Conservation (phyloP, 2,888 invertebrate genomes). For the Gastracanthus pulcherrimus region DNA sequence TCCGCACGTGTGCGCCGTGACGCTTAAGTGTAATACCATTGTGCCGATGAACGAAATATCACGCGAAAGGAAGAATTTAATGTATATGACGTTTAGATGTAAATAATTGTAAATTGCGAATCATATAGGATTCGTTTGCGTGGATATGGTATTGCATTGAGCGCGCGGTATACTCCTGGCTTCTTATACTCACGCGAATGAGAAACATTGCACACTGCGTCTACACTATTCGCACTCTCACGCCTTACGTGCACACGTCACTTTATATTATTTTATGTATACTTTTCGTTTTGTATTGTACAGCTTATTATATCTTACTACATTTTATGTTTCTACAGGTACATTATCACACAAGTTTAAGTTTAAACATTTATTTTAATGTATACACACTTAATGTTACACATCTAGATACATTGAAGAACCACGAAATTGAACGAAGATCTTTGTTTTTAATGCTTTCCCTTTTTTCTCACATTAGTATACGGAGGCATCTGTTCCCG, state of each 20-base stretch:
- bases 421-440: background rate
- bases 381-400: background rate
- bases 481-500: slow-evolving; percentile 41
- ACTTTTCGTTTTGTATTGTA: slow-evolving; percentile 24
- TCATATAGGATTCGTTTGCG: background rate
- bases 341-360: slow-evolving; percentile 16
- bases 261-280: slow-evolving; percentile 29
- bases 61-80: too few relatives aligned
- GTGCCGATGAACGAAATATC: too few relatives aligned
- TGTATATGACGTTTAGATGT: too few relatives aligned
- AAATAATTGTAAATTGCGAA: too few relatives aligned
- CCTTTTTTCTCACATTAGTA: slow-evolving; percentile 26
- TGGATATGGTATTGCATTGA: slow-evolving; percentile 7
- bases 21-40: background rate
- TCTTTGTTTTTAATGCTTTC: background rate
- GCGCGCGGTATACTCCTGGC: slow-evolving; percentile 24
- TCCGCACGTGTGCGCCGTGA: background rate
- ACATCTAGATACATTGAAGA: background rate
- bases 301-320: slow-evolving; percentile 24
- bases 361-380: slow-evolving; percentile 18
- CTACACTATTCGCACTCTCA: slow-evolving; percentile 26
- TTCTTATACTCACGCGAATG: slow-evolving; percentile 42
- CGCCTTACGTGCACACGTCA: slow-evolving; percentile 35
- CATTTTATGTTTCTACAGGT: slow-evolving; percentile 42
- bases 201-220: slow-evolving; percentile 24